A percentile compares a stretch with the other conserved stretches of the same genome.
These are phyloP conservation scores for Ptychoptera albimana DNA, from an alignment of 2,888 invertebrate genomes.

Conservation along the genomic window DNA sequence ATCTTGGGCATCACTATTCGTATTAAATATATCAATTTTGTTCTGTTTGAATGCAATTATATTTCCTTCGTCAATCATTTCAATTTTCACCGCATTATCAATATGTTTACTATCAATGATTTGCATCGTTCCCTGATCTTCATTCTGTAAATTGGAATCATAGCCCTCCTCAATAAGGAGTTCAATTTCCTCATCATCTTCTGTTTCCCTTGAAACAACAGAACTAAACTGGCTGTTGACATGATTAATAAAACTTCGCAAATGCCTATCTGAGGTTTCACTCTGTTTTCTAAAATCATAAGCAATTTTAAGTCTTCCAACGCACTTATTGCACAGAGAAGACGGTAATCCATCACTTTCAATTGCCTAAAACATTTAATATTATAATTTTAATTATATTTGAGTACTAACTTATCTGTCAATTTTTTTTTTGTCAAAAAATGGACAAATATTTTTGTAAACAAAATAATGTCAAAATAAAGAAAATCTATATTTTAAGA, in stretches of 20 bases:
- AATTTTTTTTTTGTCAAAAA: background rate
- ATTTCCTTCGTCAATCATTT: too few relatives aligned
- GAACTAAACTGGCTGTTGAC: constrained; percentile 9
- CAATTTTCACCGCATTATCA: too few relatives aligned
- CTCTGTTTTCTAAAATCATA: constrained; percentile 18
- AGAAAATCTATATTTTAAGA: background rate
- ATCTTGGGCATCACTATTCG: too few relatives aligned
- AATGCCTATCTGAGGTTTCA: constrained; percentile 16
- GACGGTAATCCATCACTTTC: constrained; percentile 18
- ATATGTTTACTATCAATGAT: too few relatives aligned
- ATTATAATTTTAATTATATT: background rate
- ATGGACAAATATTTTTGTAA: background rate
- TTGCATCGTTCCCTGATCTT: too few relatives aligned
- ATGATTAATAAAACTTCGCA: constrained; percentile 17
- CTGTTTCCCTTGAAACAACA: constrained; percentile 2
- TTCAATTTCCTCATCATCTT: background rate
- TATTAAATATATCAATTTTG: too few relatives aligned
- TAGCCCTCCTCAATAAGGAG: background rate
- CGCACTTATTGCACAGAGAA: constrained; percentile 18
- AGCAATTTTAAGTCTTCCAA: constrained; percentile 16
- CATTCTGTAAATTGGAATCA: background rate
- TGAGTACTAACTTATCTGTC: background rate
- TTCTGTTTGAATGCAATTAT: too few relatives aligned
- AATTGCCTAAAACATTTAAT: constrained; percentile 13
- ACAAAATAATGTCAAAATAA: background rate